Conservation (phyloP, 2,113 vertebrate species). For the Cyanistes caeruleus region DNA sequence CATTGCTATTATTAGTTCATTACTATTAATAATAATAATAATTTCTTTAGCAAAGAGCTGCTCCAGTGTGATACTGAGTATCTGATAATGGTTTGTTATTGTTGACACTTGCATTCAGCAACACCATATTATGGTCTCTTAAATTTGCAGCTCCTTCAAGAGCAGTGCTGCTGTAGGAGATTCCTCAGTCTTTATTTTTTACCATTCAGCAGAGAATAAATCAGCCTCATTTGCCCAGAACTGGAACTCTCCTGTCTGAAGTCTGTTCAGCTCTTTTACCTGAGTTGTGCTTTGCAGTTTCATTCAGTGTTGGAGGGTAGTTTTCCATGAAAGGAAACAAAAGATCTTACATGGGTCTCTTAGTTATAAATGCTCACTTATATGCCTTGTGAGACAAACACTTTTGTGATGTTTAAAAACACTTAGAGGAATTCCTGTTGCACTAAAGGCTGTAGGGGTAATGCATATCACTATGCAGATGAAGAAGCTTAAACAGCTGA, state of each 20-base stretch:
- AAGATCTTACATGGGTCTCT: not conserved
- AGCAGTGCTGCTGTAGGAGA: not conserved
- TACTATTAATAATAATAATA: not conserved
- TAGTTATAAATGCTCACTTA: not conserved
- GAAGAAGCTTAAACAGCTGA: not conserved
- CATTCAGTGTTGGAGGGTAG: not conserved
- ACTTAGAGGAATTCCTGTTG: not conserved
- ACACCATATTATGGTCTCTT: not conserved
- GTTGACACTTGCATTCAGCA: not conserved
- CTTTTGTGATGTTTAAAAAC: not conserved
- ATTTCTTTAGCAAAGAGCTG: not conserved
- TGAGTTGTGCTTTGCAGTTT: not conserved
- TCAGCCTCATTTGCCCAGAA: not conserved
- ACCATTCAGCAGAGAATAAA: not conserved
- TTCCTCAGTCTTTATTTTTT: not conserved
- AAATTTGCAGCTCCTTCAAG: not conserved
- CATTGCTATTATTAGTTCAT: not conserved
- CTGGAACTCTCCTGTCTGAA: not conserved
- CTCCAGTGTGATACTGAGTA: not conserved
- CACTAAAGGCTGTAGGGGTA: not conserved
- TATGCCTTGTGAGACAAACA: not conserved
- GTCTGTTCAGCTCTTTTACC: not conserved
- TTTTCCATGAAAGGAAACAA: not conserved
- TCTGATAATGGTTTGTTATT: not conserved
- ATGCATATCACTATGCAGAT: not conserved